Evolutionary conservation across 2,888 invertebrate genomes (phyloP).

Genomic region (Heliconius ismenius): DNA sequence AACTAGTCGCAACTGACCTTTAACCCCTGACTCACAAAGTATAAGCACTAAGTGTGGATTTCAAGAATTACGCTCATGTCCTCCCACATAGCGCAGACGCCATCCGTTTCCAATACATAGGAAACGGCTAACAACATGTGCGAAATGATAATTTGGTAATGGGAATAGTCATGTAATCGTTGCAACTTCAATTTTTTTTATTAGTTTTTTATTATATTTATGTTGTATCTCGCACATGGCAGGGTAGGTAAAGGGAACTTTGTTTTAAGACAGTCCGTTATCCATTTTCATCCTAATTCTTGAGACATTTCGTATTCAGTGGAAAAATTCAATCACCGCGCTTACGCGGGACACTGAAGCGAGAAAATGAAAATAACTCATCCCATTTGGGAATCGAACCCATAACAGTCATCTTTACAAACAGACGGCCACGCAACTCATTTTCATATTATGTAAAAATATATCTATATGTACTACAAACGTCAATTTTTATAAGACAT

Average conservation of each 20-base stretch:
- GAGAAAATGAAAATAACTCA: background rate
- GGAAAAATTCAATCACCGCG: background rate
- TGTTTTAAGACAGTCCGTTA: background rate
- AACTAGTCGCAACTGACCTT: conserved; percentile 29
- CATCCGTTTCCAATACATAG: conserved; percentile 42
- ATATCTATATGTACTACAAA: too few species aligned
- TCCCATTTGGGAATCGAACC: too few species aligned
- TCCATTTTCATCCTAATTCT: background rate
- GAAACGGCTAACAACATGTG: conserved; percentile 11
- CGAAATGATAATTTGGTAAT: conserved; percentile 11
- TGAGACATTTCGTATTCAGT: background rate
- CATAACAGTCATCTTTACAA: background rate
- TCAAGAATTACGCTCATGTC: conserved; percentile 36
- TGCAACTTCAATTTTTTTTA: background rate
- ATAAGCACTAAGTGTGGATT: conserved; percentile 33
- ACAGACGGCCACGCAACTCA: background rate
- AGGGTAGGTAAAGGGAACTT: background rate
- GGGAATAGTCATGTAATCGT: background rate
- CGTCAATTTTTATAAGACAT: too few species aligned
- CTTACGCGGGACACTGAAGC: background rate
- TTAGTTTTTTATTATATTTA: too few species aligned
- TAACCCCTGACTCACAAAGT: conserved; percentile 38
- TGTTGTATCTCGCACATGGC: background rate
- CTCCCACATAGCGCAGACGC: conserved; percentile 39
- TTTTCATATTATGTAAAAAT: too few species aligned